phyloP scores from a whole-genome alignment of 2,888 invertebrate species.

The Sarcophaga subvicina region DNA sequence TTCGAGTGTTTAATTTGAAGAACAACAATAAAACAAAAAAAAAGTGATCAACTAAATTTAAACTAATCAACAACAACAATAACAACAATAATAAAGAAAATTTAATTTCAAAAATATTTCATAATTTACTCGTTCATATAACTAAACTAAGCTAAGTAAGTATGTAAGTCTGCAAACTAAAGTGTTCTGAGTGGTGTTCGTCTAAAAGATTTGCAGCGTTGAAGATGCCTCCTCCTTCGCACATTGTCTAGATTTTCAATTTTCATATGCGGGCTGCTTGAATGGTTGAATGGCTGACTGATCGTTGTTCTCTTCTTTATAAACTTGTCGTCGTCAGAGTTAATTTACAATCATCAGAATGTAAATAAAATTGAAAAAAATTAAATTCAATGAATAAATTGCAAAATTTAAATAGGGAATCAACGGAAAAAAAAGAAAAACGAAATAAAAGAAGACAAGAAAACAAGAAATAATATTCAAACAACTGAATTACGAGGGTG shows the following conservation, averaged over 20 bases:
- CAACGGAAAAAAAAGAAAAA: slow-evolving; percentile 27
- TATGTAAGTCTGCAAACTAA: no score
- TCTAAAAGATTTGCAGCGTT: not conserved
- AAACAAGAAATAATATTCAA: not conserved
- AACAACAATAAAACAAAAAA: not conserved
- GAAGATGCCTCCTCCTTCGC: slow-evolving; percentile 32
- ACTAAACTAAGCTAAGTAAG: no score
- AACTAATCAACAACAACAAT: not conserved
- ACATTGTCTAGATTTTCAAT: slow-evolving; percentile 38
- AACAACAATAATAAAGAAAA: no score
- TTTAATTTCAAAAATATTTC: no score
- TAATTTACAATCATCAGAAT: slow-evolving; percentile 70
- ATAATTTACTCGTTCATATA: no score
- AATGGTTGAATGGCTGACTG: not conserved
- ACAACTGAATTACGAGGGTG: no score
- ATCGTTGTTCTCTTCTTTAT: slow-evolving; percentile 17
- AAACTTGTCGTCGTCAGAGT: slow-evolving; percentile 59
- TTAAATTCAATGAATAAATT: slow-evolving; percentile 74
- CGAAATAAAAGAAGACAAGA: slow-evolving; percentile 29
- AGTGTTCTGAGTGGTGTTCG: not conserved
- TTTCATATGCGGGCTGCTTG: slow-evolving; percentile 13
- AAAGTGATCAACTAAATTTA: slow-evolving; percentile 43
- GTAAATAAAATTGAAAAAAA: slow-evolving; percentile 64
- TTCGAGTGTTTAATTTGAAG: slow-evolving; percentile 19
- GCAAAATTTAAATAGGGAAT: slow-evolving; percentile 55